These are phyloP conservation scores for Botia kubotai DNA, from an alignment of 2,797 vertebrate species.

Conservation along the genomic window DNA sequence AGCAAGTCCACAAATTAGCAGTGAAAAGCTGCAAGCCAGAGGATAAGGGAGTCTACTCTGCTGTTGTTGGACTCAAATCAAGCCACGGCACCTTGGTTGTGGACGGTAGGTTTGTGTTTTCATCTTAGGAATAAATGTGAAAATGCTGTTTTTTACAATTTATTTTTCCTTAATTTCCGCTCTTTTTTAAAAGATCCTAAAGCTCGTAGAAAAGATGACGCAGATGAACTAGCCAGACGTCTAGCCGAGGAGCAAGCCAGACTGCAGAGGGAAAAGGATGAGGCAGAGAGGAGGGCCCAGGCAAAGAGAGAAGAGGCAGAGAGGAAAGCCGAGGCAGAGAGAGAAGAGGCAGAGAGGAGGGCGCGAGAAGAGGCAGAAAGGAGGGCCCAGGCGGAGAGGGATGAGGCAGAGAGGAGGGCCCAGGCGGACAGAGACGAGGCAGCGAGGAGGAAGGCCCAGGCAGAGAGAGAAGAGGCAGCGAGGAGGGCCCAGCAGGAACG, in stretches of 20 bases:
- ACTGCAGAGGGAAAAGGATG: constrained; percentile 29
- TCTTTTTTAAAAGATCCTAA: constrained; percentile 62
- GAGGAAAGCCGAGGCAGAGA: accelerated
- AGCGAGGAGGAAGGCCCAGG: neutral
- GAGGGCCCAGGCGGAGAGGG: constrained; percentile 10
- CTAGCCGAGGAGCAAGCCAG: too few species aligned
- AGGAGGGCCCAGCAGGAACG: neutral
- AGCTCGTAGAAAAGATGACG: constrained; percentile 47
- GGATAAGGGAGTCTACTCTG: constrained; percentile 83
- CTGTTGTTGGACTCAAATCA: constrained; percentile 76
- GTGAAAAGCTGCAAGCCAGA: constrained; percentile 74
- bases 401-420: neutral
- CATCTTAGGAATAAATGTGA: neutral
- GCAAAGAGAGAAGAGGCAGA: neutral
- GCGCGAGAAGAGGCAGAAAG: too few species aligned
- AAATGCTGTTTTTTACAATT: too few species aligned
- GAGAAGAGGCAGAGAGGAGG: neutral
- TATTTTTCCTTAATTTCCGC: neutral
- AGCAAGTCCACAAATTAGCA: constrained; percentile 80
- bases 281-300: neutral
- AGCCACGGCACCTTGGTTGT: constrained; percentile 84
- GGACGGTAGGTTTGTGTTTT: constrained; percentile 72
- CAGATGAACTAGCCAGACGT: constrained; percentile 55
- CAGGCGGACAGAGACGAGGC: constrained; percentile 21
- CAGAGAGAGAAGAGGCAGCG: constrained; percentile 15